Evolutionary conservation across 1,140 invertebrate genomes (phyloP), one percentile per base, ranked within the genome.

Genomic region (Rhopalosiphum padi): DNA sequence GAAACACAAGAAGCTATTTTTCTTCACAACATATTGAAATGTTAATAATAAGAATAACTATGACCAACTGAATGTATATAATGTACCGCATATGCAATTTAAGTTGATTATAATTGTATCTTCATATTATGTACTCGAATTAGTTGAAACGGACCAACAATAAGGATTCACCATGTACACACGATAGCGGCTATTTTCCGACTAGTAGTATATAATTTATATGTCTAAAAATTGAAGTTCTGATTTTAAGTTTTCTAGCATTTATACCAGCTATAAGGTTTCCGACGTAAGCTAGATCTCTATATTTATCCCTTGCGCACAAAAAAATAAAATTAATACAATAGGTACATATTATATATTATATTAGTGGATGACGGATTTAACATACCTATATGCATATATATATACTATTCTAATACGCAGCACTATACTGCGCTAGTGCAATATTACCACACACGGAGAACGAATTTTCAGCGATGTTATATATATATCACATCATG

Each of bases 361-460:
- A 85, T 30, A 41, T 22, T 2, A 46, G 23, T 46, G 43, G 43
- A 86, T 11, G 23, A 86, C 43, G 85, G 43, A 11, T 46, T 43
- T 37, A n/a, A 77, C 60, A 77, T n/a, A n/a, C 25, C 48, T 51
- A 4, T 30, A 11, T 60, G 8, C 30, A 60, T 30, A 30, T 9
- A 68, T 15, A 68, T 68, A 77, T 15, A 77, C 6, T 77, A 18
- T 77, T 18, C 18, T 77, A 77, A 77, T 18, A 4, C 18, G 35
- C 21, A 5, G 35, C 21, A 23, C 21, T 82, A 53, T 68, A 41
- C 41, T 41, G 41, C 41, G 41, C 41, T 41, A 43, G 37, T 86
- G 60, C 30, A 35, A 77, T 77, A 77, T 77, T 77, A 86, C 85
- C 86, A 48, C 46, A 88, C 46, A 51, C 86, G 86, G 30, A 48